These are phyloP conservation scores for Neotoma lepida DNA, from an alignment of 2,113 vertebrate species.

Conservation along the genomic window DNA sequence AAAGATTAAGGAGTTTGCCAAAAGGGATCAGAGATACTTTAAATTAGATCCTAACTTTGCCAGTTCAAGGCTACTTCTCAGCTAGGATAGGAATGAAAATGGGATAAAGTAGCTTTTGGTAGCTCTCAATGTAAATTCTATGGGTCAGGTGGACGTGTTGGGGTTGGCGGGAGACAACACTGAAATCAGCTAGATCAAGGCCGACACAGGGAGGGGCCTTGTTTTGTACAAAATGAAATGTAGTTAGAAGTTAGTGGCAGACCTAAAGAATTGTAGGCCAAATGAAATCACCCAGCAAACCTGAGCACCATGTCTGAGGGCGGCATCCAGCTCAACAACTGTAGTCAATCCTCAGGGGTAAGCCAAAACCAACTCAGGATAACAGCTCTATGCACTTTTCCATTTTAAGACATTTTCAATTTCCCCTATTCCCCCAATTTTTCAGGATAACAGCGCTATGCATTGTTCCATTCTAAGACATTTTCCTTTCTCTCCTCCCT, in stretches of 20 bases:
- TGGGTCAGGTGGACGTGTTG: not conserved
- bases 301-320: conserved; percentile 73
- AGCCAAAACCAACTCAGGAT: conserved; percentile 59
- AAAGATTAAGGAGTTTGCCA: conserved; percentile 67
- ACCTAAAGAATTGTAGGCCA: conserved; percentile 59
- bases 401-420: conserved; percentile 41
- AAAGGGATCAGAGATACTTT: conserved; percentile 62
- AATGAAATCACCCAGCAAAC: conserved; percentile 74
- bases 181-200: conserved; percentile 60
- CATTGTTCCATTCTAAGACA: conserved; percentile 40
- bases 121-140: conserved; percentile 58
- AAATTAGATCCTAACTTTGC: conserved; percentile 60
- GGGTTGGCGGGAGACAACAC: conserved; percentile 1
- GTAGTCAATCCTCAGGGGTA: conserved; percentile 28
- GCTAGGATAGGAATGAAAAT: conserved; percentile 64
- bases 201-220: conserved; percentile 58
- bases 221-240: conserved; percentile 64
- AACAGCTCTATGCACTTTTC: conserved; percentile 39
- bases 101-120: conserved; percentile 53
- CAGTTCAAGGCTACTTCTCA: conserved; percentile 61
- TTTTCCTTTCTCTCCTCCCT: conserved; percentile 60
- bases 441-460: conserved; percentile 14
- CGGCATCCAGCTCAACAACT: conserved; percentile 56
- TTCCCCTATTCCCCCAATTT: conserved; percentile 62
- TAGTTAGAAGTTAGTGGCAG: conserved; percentile 62